Evolutionary conservation across 2,113 vertebrate genomes (phyloP).

Genomic region (human (Homo sapiens)): DNA sequence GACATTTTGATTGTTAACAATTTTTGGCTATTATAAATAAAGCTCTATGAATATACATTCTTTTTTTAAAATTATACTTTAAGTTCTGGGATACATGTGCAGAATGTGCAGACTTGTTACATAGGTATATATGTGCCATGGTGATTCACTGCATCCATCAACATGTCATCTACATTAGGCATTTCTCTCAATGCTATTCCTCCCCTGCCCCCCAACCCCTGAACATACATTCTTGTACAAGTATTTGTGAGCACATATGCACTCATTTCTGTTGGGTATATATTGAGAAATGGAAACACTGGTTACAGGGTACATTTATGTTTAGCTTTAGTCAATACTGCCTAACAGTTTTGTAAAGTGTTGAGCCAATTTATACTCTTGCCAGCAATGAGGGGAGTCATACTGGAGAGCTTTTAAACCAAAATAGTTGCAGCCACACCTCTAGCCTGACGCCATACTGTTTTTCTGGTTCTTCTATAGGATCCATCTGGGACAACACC

Average conservation of each 20-base stretch:
- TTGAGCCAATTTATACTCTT: neutral
- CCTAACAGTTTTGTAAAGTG: constrained; percentile 22
- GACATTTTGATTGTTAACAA: neutral
- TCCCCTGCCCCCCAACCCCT: no score
- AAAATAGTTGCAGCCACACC: neutral
- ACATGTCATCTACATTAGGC: no score
- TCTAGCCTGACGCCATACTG: neutral
- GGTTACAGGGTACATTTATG: neutral
- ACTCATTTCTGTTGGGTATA: neutral
- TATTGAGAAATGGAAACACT: neutral
- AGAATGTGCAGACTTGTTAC: no score
- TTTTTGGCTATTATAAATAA: neutral
- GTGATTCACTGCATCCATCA: no score
- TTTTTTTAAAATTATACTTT: neutral
- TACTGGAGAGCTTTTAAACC: neutral
- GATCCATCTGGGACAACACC: neutral
- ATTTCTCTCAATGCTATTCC: no score
- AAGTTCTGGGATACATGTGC: no score
- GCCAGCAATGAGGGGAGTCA: neutral
- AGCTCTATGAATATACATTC: neutral
- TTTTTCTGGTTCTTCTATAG: neutral
- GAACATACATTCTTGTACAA: neutral
- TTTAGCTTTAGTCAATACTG: neutral
- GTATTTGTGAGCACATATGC: neutral
- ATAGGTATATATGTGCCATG: no score